These are phyloP conservation scores for Acyrthosiphon pisum DNA, from an alignment of 1,140 invertebrate species.

Conservation along the genomic window DNA sequence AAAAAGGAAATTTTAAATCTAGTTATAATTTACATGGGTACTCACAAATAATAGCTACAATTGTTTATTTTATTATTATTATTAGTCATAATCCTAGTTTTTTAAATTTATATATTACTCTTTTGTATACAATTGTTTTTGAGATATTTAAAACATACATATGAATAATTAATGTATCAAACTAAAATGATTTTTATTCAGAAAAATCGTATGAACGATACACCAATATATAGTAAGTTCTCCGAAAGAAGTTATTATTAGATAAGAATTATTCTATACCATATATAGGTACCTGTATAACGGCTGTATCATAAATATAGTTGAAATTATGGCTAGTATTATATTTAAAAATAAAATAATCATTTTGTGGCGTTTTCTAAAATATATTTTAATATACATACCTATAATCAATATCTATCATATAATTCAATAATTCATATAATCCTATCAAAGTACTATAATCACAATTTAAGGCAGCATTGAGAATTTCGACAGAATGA, in stretches of 20 bases:
- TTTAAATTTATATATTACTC: not conserved
- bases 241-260: not conserved
- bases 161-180: not conserved
- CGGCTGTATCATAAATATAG: not conserved
- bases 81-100: not conserved
- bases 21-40: too few species aligned
- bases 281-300: not conserved
- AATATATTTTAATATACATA: not conserved
- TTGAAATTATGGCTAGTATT: not conserved
- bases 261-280: not conserved
- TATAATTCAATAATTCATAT: not conserved
- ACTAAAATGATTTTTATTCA: not conserved
- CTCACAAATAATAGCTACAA: too few species aligned
- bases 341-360: not conserved
- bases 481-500: too few species aligned
- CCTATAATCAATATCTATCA: too few species aligned
- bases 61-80: not conserved
- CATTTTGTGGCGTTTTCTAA: not conserved
- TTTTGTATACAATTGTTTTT: not conserved
- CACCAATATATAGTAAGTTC: not conserved
- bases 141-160: not conserved
- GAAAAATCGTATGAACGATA: not conserved
- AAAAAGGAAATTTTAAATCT: not conserved
- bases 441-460: not conserved
- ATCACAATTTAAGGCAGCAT: too few species aligned